Evolutionary conservation across 2,113 vertebrate genomes (phyloP), one percentile per base, ranked within the genome.

Genomic region (Cyanistes caeruleus): DNA sequence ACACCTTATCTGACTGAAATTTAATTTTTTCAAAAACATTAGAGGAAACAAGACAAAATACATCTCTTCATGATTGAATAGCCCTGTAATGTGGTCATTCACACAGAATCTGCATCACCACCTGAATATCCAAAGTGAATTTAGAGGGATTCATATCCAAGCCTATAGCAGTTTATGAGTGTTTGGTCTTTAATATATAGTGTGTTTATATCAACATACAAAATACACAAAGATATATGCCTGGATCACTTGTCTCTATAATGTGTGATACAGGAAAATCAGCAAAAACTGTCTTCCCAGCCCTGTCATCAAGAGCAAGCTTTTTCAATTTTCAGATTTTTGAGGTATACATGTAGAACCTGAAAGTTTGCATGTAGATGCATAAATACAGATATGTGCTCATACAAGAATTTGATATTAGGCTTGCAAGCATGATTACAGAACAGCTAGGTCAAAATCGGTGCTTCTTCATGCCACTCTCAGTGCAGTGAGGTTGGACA

Each of bases 51-150:
- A 81, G 52, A 60, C 24, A 65, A 65, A 88, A 90, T 24, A 9
- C 53, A 12, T 44, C 37, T 27, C 14, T 64, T 51, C 25, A 21
- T 59, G 41, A 11, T 72, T 52, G 23, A 89, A 84, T 24, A 67
- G 11, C n/a, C 39, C 31, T 0, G 0, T 52, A 41, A 79, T 60
- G 11, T 44, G n/a, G 18, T 16, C 15, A 62, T 81, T 81, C 76
- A 78, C 27, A 52, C 27, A 81, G 11, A 25, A 55, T 53, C 49
- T 13, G 2, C 37, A 58, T 43, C 43, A 73, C 15, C 16, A 20
- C 28, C 18, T 70, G 39, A 74, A 77, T 13, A 81, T 55, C 15
- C 8, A 52, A 16, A 84, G 33, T 72, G 44, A 75, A 48, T 84
- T 90, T 64, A 59, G 48, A 46, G 19, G 22, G 16, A 69, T 69